Evolutionary conservation across 2,888 invertebrate genomes (phyloP).

Genomic region (Phania funesta): DNA sequence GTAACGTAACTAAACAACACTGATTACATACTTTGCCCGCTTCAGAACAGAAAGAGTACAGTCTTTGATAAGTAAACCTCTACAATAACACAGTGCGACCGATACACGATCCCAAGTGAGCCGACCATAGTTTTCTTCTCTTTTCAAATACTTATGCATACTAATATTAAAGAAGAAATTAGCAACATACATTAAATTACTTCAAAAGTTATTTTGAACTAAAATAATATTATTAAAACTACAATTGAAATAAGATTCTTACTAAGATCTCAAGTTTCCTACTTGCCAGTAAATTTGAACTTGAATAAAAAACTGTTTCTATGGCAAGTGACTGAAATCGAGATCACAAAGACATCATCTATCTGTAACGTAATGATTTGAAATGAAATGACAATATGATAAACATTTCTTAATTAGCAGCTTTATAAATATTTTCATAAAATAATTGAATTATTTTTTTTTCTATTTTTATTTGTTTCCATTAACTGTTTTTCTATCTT

Average conservation of each 20-base stretch:
- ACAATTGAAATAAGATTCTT: background rate
- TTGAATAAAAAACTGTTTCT: background rate
- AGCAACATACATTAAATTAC: no score
- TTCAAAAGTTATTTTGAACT: no score
- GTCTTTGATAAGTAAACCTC: no score
- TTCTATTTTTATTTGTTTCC: background rate
- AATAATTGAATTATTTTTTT: background rate
- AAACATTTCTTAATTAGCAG: conserved; percentile 33
- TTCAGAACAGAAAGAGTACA: no score
- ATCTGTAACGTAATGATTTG: conserved; percentile 22
- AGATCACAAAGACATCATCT: conserved; percentile 31
- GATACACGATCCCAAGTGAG: no score
- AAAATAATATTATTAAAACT: background rate
- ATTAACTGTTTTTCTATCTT: no score
- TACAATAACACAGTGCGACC: no score
- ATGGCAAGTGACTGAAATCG: background rate
- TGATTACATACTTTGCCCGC: no score
- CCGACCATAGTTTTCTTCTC: no score
- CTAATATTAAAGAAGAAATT: no score
- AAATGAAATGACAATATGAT: conserved; percentile 22
- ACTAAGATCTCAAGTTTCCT: background rate
- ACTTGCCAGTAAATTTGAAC: background rate
- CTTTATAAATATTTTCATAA: conserved; percentile 25
- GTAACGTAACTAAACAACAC: no score
- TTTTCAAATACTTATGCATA: no score